These are phyloP conservation scores for Creontiades dilutus DNA, from an alignment of 2,888 invertebrate species.

Conservation along the genomic window DNA sequence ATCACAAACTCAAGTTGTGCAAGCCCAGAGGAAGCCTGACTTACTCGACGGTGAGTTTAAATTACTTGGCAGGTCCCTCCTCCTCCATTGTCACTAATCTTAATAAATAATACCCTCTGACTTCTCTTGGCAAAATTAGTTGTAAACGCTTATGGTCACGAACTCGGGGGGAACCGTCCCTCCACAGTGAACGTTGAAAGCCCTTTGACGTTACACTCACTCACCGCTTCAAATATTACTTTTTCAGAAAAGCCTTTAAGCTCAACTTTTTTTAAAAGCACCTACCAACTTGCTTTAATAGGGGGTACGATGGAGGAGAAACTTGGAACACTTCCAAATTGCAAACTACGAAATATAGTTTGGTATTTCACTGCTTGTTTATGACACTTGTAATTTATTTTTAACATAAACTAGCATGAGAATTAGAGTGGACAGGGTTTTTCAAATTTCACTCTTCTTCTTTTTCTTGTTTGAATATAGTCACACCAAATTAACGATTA, in stretches of 20 bases:
- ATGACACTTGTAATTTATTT: too few species aligned
- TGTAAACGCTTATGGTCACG: slow-evolving; percentile 23
- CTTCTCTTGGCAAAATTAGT: neutral
- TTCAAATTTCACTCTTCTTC: too few species aligned
- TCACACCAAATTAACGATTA: too few species aligned
- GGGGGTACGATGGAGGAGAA: neutral
- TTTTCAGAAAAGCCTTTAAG: slow-evolving; percentile 4
- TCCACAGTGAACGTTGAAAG: slow-evolving; percentile 4
- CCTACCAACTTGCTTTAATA: neutral
- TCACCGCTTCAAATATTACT: neutral
- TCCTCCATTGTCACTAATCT: slow-evolving; percentile 25
- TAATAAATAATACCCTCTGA: slow-evolving; percentile 32
- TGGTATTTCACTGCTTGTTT: too few species aligned
- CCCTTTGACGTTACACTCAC: neutral
- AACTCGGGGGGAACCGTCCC: neutral
- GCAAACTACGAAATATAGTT: too few species aligned
- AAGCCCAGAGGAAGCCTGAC: neutral
- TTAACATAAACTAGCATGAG: too few species aligned
- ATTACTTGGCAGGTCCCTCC: slow-evolving; percentile 55
- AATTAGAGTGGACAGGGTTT: too few species aligned
- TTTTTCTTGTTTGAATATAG: too few species aligned
- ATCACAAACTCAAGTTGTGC: neutral
- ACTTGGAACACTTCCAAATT: slow-evolving; percentile 18
- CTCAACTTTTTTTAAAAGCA: neutral
- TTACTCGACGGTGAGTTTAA: slow-evolving; percentile 35